Evolutionary conservation across 2,888 invertebrate genomes (phyloP).

Genomic region (Colostygia pectinataria): DNA sequence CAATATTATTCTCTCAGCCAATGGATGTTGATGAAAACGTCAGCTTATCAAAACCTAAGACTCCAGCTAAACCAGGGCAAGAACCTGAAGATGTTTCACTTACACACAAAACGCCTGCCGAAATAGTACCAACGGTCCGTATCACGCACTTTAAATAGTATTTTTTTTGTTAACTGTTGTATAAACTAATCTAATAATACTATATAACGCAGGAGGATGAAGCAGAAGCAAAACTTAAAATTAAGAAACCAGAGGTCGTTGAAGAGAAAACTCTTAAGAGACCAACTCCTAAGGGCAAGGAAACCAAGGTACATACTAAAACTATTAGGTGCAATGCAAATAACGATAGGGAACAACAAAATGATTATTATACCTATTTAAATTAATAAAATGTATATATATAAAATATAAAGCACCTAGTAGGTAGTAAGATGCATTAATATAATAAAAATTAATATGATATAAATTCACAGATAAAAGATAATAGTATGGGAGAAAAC

Average conservation of each 20-base stretch:
- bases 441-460: constrained; percentile 20
- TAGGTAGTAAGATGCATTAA: background rate
- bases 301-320: constrained; percentile 52
- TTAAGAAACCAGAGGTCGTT: constrained; percentile 76
- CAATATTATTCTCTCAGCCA: constrained; percentile 51
- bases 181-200: constrained; percentile 21
- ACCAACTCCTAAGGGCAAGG: constrained; percentile 64
- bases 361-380: no score
- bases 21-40: constrained; percentile 79
- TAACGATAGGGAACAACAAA: background rate
- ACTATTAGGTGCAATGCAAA: background rate
- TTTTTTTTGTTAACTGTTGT: background rate
- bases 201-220: constrained; percentile 62
- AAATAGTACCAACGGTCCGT: constrained; percentile 76
- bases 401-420: no score
- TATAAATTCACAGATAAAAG: constrained; percentile 38
- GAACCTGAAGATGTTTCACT: constrained; percentile 75
- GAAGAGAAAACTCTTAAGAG: constrained; percentile 74
- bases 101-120: constrained; percentile 77
- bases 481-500: constrained; percentile 42
- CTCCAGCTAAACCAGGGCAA: constrained; percentile 64
- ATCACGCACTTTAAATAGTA: constrained; percentile 22
- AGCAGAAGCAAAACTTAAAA: constrained; percentile 73
- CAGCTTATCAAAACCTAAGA: constrained; percentile 67
- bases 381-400: background rate